Conservation (phyloP, 2,797 vertebrate genomes). For the Coccyzus lansbergi region DNA sequence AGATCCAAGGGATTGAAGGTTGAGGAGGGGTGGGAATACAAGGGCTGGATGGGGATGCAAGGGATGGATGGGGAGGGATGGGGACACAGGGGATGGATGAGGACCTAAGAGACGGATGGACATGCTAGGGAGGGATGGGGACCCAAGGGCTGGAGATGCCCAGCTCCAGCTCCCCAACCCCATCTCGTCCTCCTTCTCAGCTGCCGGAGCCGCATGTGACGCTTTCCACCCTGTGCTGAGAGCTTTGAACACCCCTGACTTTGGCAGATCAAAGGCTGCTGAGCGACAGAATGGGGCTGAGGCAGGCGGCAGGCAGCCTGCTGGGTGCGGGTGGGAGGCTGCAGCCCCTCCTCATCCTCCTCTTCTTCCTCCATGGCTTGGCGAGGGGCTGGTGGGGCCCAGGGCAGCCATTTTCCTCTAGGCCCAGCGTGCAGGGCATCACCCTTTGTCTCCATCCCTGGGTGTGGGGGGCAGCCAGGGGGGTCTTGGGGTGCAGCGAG, state of each 20-base stretch:
- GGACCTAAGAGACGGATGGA: no score
- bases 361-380: no score
- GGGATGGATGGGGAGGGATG: no score
- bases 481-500: background rate
- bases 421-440: no score
- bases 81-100: no score
- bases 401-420: no score
- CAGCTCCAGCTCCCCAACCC: background rate
- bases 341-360: background rate
- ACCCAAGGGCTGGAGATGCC: no score
- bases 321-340: background rate
- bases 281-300: conserved; percentile 37
- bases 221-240: rapidly evolving
- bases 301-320: background rate
- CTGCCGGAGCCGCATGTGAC: background rate
- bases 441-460: background rate
- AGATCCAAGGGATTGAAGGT: background rate
- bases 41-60: no score
- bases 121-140: background rate
- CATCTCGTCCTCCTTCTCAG: background rate
- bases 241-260: background rate
- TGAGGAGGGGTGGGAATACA: no score
- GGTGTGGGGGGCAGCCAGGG: background rate
- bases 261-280: conserved; percentile 1
- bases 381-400: no score